Conservation (phyloP, 2,888 invertebrate genomes). For the Tetramorium bicarinatum region DNA sequence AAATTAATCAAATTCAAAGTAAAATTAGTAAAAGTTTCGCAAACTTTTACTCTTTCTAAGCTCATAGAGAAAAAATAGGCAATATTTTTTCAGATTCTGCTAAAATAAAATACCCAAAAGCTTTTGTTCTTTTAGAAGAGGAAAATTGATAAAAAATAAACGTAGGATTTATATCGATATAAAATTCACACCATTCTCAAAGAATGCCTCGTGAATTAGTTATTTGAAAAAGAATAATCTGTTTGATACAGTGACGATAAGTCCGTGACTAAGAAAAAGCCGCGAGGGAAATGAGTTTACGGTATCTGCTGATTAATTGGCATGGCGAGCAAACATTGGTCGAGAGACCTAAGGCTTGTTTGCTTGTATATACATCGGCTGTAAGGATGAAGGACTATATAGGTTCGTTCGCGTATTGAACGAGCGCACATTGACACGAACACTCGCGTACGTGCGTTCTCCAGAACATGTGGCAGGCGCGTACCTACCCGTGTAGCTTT, state of each 20-base stretch:
- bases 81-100: not conserved
- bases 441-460: constrained; percentile 61
- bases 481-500: constrained; percentile 82
- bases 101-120: not conserved
- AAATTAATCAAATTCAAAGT: not conserved
- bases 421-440: constrained; percentile 70
- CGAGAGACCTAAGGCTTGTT: constrained; percentile 79
- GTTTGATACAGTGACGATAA: constrained; percentile 21
- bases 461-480: constrained; percentile 85
- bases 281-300: constrained; percentile 74
- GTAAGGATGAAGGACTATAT: constrained; percentile 69
- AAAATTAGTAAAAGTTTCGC: not conserved
- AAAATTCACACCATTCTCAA: not conserved
- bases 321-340: constrained; percentile 82
- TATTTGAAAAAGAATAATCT: constrained; percentile 25
- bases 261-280: constrained; percentile 64
- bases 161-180: not conserved
- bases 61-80: not conserved
- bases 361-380: constrained; percentile 75
- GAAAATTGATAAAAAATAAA: not conserved
- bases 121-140: not conserved
- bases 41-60: not conserved
- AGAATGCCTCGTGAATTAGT: not conserved
- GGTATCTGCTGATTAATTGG: constrained; percentile 84
- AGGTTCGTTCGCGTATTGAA: constrained; percentile 70